A percentile compares a stretch with the other conserved stretches of the same genome.
Conservation (phyloP, 2,888 invertebrate genomes). For the Apamea monoglypha region DNA sequence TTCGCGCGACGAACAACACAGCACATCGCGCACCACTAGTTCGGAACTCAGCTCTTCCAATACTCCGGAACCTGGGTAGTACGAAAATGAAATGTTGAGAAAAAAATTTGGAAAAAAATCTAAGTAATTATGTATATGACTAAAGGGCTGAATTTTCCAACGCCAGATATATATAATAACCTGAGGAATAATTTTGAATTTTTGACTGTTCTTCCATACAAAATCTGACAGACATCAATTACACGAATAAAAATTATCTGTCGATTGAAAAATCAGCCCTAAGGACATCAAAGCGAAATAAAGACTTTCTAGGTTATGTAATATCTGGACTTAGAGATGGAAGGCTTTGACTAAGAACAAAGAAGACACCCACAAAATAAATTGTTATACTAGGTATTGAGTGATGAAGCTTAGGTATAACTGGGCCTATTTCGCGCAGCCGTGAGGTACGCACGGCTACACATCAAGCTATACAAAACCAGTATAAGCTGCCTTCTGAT, state of each 20-base stretch:
- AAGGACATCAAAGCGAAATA: neutral
- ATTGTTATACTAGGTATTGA: neutral
- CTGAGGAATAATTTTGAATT: no score
- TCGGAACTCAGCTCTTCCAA: constrained; percentile 88
- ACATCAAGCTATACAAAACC: no score
- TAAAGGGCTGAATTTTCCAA: no score
- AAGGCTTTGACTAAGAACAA: neutral
- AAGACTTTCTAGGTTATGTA: neutral
- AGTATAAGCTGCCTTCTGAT: no score
- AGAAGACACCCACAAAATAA: neutral
- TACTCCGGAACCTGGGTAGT: constrained; percentile 72
- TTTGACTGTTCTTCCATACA: no score
- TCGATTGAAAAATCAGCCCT: neutral
- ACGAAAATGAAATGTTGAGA: neutral
- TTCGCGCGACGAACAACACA: constrained; percentile 95
- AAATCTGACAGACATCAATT: no score
- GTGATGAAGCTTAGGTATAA: neutral
- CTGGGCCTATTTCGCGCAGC: neutral
- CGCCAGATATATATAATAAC: no score
- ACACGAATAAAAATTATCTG: no score
- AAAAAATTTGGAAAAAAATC: neutral
- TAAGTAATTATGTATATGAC: no score
- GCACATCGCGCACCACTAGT: constrained; percentile 95
- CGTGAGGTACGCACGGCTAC: no score
- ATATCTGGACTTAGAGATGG: neutral